These are phyloP conservation scores for Leptinotarsa haldemani DNA, from an alignment of 2,888 invertebrate species.

Conservation along the genomic window DNA sequence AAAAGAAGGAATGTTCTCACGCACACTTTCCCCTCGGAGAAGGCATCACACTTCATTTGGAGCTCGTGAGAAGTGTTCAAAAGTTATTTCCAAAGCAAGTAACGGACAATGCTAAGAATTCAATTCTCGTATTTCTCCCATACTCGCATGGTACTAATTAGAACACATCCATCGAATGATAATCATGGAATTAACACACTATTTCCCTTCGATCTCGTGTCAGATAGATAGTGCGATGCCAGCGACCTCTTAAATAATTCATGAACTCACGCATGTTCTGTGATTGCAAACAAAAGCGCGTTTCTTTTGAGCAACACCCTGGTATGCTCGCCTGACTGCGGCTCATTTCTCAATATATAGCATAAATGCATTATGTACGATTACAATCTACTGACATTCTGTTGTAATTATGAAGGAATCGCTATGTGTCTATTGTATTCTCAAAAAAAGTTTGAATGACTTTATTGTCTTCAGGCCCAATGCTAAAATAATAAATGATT, in stretches of 20 bases:
- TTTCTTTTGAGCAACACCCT: slow-evolving; percentile 24
- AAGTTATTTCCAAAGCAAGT: background rate
- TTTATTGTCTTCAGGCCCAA: too few species aligned
- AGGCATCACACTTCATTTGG: background rate
- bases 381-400: background rate
- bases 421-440: background rate
- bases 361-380: background rate
- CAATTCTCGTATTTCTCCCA: slow-evolving; percentile 15
- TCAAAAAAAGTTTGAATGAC: too few species aligned
- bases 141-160: slow-evolving; percentile 26
- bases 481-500: too few species aligned
- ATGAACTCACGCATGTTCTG: slow-evolving; percentile 42
- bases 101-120: slow-evolving; percentile 10
- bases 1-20: background rate
- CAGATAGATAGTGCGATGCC: slow-evolving; percentile 29
- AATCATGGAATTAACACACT: slow-evolving; percentile 35
- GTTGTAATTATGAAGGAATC: background rate
- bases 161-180: slow-evolving; percentile 29
- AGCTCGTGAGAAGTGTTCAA: slow-evolving; percentile 8
- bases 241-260: slow-evolving; percentile 40
- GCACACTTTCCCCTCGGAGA: background rate
- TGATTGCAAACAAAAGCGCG: slow-evolving; percentile 42
- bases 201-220: slow-evolving; percentile 40
- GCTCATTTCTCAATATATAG: slow-evolving; percentile 33
- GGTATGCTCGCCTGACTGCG: slow-evolving; percentile 35